Evolutionary conservation across 2,797 vertebrate genomes (phyloP).

Genomic region (Paramormyrops hopkinsi): DNA sequence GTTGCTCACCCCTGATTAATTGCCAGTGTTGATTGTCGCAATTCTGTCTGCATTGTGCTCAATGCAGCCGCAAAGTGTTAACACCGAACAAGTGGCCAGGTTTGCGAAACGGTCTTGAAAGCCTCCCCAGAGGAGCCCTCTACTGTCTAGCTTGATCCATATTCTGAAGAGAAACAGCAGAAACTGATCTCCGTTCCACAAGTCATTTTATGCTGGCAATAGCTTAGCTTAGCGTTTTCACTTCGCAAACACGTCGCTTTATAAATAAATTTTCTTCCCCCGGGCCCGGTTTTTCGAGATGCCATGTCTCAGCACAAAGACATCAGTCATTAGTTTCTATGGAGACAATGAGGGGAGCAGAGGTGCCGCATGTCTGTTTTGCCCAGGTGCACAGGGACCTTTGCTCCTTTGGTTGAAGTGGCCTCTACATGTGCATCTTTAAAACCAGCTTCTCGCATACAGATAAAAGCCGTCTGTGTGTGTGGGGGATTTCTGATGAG

Average conservation of each 20-base stretch:
- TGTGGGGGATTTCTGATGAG: not conserved
- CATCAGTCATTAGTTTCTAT: constrained; percentile 23
- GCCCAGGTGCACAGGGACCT: not conserved
- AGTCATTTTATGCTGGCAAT: constrained; percentile 1
- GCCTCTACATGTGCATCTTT: not conserved
- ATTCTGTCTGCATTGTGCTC: not conserved
- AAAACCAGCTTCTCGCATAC: not conserved
- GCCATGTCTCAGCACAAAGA: constrained; percentile 18
- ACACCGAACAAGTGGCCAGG: not conserved
- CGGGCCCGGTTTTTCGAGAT: not conserved
- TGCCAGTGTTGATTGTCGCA: not conserved
- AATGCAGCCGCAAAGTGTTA: not conserved
- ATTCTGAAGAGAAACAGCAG: not conserved
- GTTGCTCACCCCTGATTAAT: not conserved
- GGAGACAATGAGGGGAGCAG: not conserved
- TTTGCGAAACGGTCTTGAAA: not conserved
- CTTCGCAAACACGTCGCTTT: constrained; percentile 15
- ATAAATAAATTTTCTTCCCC: constrained; percentile 13
- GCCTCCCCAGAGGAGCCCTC: not conserved
- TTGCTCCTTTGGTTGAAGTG: not conserved
- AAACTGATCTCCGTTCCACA: not conserved
- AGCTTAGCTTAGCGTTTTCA: not conserved
- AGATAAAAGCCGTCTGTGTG: not conserved
- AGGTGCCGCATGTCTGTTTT: not conserved
- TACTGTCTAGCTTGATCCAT: constrained; percentile 9